Evolutionary conservation across 2,888 invertebrate species (phyloP).

Genomic region (Bruchidius siliquastri): DNA sequence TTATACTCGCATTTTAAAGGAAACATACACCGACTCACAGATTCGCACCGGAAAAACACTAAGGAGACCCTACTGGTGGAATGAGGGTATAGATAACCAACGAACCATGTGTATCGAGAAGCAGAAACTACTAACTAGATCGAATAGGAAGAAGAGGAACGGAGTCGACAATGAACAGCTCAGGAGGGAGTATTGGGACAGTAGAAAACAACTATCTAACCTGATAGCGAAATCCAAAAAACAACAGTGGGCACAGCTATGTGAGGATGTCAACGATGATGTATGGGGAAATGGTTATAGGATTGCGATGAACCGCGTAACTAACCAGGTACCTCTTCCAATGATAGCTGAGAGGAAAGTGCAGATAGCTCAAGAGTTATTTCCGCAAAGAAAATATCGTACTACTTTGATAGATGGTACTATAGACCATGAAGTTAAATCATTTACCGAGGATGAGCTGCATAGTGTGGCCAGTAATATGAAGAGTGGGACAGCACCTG

Average conservation of each 20-base stretch:
- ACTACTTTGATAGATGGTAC: too few species aligned
- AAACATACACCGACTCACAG: slow-evolving; percentile 4
- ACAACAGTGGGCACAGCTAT: slow-evolving; percentile 6
- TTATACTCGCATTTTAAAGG: background rate
- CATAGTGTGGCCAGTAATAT: background rate
- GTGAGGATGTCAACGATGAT: slow-evolving; percentile 3
- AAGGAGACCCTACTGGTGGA: slow-evolving; percentile 1
- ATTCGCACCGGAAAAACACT: background rate
- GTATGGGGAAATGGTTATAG: slow-evolving; percentile 10
- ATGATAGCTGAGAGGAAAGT: too few species aligned
- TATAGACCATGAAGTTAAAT: too few species aligned
- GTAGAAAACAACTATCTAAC: slow-evolving; percentile 2
- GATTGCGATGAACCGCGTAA: slow-evolving; percentile 1
- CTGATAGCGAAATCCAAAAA: slow-evolving; percentile 2
- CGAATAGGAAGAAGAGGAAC: too few species aligned
- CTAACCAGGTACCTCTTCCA: background rate
- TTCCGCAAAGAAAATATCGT: too few species aligned
- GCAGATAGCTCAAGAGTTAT: too few species aligned
- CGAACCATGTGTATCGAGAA: background rate
- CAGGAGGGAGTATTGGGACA: background rate
- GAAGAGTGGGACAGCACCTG: slow-evolving; percentile 7
- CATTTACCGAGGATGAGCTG: background rate
- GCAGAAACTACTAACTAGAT: background rate
- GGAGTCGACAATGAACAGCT: too few species aligned
- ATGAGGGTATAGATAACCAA: background rate